Base-by-base conservation (phyloP, 2,888 invertebrate genomes). In the Caenorhabditis sinica region DNA sequence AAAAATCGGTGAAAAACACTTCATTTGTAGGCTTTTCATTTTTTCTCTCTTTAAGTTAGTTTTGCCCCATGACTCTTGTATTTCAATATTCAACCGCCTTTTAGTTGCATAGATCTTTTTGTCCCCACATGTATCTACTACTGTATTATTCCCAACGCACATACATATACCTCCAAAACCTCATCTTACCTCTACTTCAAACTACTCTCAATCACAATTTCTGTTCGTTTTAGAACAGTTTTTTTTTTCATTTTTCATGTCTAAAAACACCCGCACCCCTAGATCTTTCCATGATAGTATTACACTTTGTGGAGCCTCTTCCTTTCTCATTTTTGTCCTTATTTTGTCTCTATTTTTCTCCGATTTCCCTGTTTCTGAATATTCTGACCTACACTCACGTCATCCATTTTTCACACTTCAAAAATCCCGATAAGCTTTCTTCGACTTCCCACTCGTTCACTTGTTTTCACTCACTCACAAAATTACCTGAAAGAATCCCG, bases 21-120 rank as follows among this genome's bases (percentile, higher is more conserved):
- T 71, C 69, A 79, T 71, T 79, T 79, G 77, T 79, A 79, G 77
- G 77, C 69, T 79, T 79, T 79, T 76, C 43, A n/a, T 68, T 30
- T n/a, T 36, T 40, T 49, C 20, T n/a, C 45, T 36, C 11, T 45
- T 49, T 65, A 65, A 61, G 17, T 53, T 60, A 51, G 51, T 53
- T 68, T 20, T 20, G 68, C 68, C 45, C 71, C 71, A 63, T 79
- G 53, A 68, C 69, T 68, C 25, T 40, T 28, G n/a, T n/a, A n/a
- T 30, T 20, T 5, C 23, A 36, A 28, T 56, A 56, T 56, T 15
- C 30, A 45, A 49, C 30, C 65, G 61, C 66, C 63, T 66, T 75
- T 53, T 73, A 74, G 74, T 53, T 66, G 49, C 45, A 45, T 73
- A 73, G 73, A 51, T 51, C 60, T 71, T 58, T 71, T 40, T 71